A percentile compares a stretch with the other conserved stretches of the same genome.
These are phyloP conservation scores for Myripristis jacobus DNA, from an alignment of 2,797 vertebrate species.

Conservation along the genomic window DNA sequence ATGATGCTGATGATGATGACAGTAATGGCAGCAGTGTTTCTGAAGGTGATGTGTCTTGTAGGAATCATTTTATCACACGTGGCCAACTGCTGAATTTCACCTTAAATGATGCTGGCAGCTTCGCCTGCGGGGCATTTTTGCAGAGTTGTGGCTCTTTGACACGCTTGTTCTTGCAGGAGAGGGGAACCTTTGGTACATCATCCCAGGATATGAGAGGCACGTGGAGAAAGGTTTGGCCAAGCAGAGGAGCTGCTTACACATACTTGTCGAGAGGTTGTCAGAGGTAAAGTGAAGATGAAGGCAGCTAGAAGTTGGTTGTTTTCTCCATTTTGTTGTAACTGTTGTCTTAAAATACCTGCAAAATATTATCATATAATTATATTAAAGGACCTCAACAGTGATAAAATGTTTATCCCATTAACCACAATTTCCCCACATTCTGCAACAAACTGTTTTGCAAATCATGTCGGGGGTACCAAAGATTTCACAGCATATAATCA, in stretches of 20 bases:
- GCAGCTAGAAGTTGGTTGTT: not conserved
- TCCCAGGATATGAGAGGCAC: not conserved
- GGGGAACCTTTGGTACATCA: not conserved
- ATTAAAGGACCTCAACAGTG: no score
- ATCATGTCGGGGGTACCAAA: no score
- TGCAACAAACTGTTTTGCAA: no score
- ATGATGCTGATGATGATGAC: not conserved
- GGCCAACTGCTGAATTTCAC: no score
- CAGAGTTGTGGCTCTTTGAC: not conserved
- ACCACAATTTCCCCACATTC: no score
- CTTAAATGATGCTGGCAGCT: not conserved
- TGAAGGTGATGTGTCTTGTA: conserved; percentile 6
- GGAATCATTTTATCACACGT: no score
- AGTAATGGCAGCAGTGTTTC: not conserved
- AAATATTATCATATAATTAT: no score
- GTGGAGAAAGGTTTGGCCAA: not conserved
- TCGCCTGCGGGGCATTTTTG: not conserved
- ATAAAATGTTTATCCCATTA: no score
- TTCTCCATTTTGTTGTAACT: not conserved
- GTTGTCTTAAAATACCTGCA: not conserved
- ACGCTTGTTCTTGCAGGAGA: not conserved
- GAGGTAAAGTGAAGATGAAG: not conserved
- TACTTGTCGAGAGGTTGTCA: not conserved
- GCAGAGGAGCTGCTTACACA: not conserved
- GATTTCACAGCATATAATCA: no score